Conservation (phyloP, 1,140 invertebrate genomes). For the Habropoda laboriosa region DNA sequence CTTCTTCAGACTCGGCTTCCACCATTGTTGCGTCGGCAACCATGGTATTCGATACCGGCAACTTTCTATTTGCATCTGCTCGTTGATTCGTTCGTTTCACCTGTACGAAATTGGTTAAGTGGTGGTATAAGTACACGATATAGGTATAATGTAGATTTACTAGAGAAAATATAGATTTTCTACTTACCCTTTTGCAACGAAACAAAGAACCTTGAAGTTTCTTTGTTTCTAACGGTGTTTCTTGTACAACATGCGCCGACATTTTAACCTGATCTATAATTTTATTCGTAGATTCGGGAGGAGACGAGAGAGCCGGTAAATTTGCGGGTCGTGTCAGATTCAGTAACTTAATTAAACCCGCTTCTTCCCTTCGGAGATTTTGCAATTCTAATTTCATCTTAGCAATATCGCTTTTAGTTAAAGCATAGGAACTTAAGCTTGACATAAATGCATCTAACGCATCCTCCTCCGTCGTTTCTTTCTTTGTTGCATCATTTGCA, state of each 20-base stretch:
- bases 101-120: not conserved
- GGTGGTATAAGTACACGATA: too few relatives aligned
- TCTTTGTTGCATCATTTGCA: conserved; percentile 34
- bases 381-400: conserved; percentile 83
- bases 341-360: conserved; percentile 86
- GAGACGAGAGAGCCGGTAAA: conserved; percentile 83
- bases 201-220: not conserved
- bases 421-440: conserved; percentile 80
- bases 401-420: conserved; percentile 79
- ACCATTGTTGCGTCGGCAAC: not conserved
- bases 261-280: conserved; percentile 23
- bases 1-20: not conserved
- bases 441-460: conserved; percentile 89
- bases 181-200: not conserved
- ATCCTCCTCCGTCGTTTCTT: conserved; percentile 80
- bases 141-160: too few relatives aligned
- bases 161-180: too few relatives aligned
- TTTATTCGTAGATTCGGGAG: not conserved
- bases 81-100: not conserved
- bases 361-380: conserved; percentile 87
- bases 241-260: conserved; percentile 52
- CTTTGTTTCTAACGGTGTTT: conserved; percentile 5
- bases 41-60: too few relatives aligned
- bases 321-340: conserved; percentile 90
- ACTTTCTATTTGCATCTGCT: too few relatives aligned